A percentile compares a stretch with the other conserved stretches of the same genome.
phyloP scores from a whole-genome alignment of 2,888 invertebrate species.

The Ophion ventricosus region DNA sequence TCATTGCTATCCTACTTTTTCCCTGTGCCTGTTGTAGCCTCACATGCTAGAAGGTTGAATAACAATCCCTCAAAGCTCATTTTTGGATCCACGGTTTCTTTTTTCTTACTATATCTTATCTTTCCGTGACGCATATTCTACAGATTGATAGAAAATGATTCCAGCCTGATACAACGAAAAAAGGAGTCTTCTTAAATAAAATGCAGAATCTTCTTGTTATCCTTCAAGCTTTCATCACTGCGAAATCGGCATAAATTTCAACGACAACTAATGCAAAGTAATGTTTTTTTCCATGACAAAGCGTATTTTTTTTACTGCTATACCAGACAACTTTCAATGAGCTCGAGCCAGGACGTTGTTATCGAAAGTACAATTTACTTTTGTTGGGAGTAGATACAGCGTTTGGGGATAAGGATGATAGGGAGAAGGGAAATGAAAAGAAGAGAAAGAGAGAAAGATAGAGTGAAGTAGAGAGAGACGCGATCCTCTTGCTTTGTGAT shows the following conservation, averaged over 20 bases:
- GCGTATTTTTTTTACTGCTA: conserved; percentile 20
- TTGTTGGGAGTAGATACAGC: conserved; percentile 22
- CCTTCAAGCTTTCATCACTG: background rate
- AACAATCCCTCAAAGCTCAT: background rate
- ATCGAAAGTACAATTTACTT: conserved; percentile 43
- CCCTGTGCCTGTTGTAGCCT: background rate
- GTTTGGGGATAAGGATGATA: conserved; percentile 24
- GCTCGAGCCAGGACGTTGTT: conserved; percentile 34
- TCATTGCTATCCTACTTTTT: conserved; percentile 8
- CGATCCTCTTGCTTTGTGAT: conserved; percentile 65
- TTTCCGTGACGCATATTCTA: background rate
- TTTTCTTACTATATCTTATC: background rate
- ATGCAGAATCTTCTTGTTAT: background rate
- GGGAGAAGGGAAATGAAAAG: conserved; percentile 26
- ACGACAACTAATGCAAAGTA: conserved; percentile 44
- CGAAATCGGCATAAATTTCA: conserved; percentile 36
- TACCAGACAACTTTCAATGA: conserved; percentile 7
- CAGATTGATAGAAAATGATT: background rate
- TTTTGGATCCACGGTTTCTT: background rate
- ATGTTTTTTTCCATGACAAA: conserved; percentile 44
- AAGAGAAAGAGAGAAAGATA: conserved; percentile 4
- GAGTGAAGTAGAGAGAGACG: conserved; percentile 41
- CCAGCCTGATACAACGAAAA: background rate
- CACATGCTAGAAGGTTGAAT: background rate
- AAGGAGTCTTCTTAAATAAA: background rate